These are phyloP conservation scores for Stegastes partitus DNA, from an alignment of 2,113 vertebrate genomes.

Conservation along the genomic window DNA sequence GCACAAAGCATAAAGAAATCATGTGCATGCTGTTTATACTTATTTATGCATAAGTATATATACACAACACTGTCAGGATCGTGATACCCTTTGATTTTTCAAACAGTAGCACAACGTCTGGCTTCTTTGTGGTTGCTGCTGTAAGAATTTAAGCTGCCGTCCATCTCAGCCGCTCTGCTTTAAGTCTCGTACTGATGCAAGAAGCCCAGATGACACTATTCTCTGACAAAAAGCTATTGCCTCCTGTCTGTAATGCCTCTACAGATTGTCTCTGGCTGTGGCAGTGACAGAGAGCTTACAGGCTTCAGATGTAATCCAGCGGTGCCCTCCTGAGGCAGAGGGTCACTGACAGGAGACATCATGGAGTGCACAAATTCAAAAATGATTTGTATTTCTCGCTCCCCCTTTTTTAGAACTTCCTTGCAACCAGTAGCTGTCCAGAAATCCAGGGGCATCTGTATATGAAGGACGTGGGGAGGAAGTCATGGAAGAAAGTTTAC, in stretches of 20 bases:
- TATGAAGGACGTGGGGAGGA: conserved; percentile 94
- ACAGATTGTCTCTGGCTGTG: conserved; percentile 20
- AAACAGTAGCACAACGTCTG: conserved; percentile 27
- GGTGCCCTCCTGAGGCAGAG: conserved; percentile 3
- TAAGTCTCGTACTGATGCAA: not conserved
- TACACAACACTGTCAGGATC: conserved; percentile 1
- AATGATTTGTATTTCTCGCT: not conserved
- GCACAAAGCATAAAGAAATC: conserved; percentile 7
- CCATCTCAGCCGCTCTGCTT: conserved; percentile 1
- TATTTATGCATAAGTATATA: not conserved
- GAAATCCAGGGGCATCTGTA: conserved; percentile 97
- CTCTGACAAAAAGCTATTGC: conserved; percentile 10
- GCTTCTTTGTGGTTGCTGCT: not conserved
- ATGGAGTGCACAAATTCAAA: conserved; percentile 3
- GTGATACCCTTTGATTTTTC: not conserved
- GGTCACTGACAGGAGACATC: conserved; percentile 1
- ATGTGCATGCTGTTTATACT: too few relatives aligned
- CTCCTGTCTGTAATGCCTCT: conserved; percentile 15
- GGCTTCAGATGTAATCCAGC: conserved; percentile 39
- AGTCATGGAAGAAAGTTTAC: conserved; percentile 97
- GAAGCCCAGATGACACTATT: conserved; percentile 1
- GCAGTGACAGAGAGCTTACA: conserved; percentile 6
- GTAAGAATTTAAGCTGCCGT: conserved; percentile 13
- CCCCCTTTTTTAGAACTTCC: conserved; percentile 89
- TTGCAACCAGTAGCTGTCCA: conserved; percentile 94